Conservation (phyloP, 2,797 vertebrate species). For the Sciurus carolinensis region DNA sequence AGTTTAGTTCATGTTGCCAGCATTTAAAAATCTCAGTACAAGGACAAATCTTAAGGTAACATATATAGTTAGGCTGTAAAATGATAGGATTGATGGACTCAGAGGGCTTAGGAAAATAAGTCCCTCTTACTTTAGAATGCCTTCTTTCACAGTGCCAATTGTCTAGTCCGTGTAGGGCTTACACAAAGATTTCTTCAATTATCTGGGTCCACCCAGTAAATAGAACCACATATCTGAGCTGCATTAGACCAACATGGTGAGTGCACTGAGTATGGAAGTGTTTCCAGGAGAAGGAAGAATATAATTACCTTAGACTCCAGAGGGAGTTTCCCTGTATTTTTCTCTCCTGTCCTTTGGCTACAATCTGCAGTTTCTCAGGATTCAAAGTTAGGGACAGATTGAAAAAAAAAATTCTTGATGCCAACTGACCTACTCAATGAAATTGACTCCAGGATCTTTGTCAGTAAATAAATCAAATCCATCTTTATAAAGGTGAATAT, state of each 20-base stretch:
- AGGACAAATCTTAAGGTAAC: background rate
- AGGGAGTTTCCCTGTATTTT: background rate
- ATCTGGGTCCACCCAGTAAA: background rate
- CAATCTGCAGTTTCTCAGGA: background rate
- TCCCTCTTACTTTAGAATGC: background rate
- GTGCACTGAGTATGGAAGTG: background rate
- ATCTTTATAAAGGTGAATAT: background rate
- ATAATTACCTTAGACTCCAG: background rate
- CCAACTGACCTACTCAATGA: background rate
- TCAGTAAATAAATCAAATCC: background rate
- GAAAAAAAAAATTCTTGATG: background rate
- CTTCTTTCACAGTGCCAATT: background rate
- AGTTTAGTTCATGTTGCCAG: background rate
- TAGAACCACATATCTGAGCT: background rate
- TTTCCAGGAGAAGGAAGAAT: background rate
- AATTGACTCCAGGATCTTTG: background rate
- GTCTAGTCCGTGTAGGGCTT: background rate
- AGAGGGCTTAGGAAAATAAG: background rate
- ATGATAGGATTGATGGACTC: background rate
- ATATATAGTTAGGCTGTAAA: background rate
- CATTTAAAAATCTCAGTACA: background rate
- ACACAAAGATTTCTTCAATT: conserved; percentile 17
- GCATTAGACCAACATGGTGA: background rate
- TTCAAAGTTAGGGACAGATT: background rate
- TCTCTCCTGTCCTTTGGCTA: background rate